Evolutionary conservation across 2,113 vertebrate genomes (phyloP).

Genomic region (Oostethus manadensis): DNA sequence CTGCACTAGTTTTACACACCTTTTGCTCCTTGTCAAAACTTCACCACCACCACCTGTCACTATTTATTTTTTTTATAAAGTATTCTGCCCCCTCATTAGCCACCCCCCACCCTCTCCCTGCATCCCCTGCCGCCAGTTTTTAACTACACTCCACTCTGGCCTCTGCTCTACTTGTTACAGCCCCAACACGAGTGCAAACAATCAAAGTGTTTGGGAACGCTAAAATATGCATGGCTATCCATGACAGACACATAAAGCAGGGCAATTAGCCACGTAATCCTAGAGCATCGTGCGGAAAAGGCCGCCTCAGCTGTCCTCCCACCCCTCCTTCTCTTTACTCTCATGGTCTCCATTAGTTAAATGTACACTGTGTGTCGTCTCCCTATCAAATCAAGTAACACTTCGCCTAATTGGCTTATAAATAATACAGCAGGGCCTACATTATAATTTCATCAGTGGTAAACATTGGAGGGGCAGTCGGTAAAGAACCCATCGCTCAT

Average conservation of each 20-base stretch:
- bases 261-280: slow-evolving; percentile 99
- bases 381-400: slow-evolving; percentile 99
- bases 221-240: slow-evolving; percentile 99
- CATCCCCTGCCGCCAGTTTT: slow-evolving; percentile 75
- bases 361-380: slow-evolving; percentile 98
- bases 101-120: slow-evolving; percentile 30
- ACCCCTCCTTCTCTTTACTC: slow-evolving; percentile 65
- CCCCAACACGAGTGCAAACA: slow-evolving; percentile 88
- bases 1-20: slow-evolving; percentile 43
- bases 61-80: slow-evolving; percentile 14
- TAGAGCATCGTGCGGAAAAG: slow-evolving; percentile 78
- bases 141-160: slow-evolving; percentile 95
- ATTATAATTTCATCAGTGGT: slow-evolving; percentile 99
- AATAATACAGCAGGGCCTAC: slow-evolving; percentile 94
- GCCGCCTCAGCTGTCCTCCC: slow-evolving; percentile 81
- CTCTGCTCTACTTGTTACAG: slow-evolving; percentile 89
- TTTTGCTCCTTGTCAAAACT: slow-evolving; percentile 63
- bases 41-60: slow-evolving; percentile 62
- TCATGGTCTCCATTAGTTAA: slow-evolving; percentile 91
- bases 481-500: slow-evolving; percentile 96
- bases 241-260: slow-evolving; percentile 97
- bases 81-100: slow-evolving; percentile 18
- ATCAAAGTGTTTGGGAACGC: slow-evolving; percentile 97
- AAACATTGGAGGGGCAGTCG: slow-evolving; percentile 94
- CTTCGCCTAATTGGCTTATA: slow-evolving; percentile 99